Evolutionary conservation across 2,797 vertebrate genomes (phyloP).

Genomic region (Anabacerthia variegaticeps): DNA sequence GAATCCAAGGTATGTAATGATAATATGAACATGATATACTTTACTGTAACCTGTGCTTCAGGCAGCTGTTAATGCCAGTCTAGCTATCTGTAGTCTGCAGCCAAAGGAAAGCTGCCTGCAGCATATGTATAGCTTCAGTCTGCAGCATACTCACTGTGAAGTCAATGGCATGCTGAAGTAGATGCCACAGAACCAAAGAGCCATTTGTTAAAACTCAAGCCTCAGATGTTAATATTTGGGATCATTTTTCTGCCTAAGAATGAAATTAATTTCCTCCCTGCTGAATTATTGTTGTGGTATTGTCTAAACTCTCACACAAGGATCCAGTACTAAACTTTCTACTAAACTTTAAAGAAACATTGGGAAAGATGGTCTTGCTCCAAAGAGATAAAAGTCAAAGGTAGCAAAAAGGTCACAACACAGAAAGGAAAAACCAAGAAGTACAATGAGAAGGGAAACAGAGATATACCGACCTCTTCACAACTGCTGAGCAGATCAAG

Average conservation of each 20-base stretch:
- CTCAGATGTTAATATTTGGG: conserved; percentile 3
- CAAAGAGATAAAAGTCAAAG: background rate
- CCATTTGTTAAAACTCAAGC: background rate
- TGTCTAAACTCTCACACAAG: fast-evolving
- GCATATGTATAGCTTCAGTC: background rate
- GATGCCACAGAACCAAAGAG: background rate
- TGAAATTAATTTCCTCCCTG: background rate
- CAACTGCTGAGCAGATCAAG: background rate
- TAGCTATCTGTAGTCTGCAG: background rate
- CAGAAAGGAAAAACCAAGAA: background rate
- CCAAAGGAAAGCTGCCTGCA: conserved; percentile 18
- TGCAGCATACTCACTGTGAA: background rate
- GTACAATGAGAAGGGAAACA: background rate
- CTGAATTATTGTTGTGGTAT: background rate
- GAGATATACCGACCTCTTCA: background rate
- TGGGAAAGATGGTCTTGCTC: background rate
- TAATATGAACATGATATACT: conserved; percentile 39
- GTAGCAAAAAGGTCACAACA: background rate
- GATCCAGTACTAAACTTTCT: background rate
- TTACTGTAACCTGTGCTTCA: conserved; percentile 39
- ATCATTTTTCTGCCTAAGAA: background rate
- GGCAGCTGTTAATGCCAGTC: conserved; percentile 59
- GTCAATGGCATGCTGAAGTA: background rate
- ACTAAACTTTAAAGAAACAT: background rate
- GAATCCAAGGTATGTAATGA: conserved; percentile 44